Base-by-base conservation (phyloP, 1,140 invertebrate species). In the Panagrolaimus sp. region DNA sequence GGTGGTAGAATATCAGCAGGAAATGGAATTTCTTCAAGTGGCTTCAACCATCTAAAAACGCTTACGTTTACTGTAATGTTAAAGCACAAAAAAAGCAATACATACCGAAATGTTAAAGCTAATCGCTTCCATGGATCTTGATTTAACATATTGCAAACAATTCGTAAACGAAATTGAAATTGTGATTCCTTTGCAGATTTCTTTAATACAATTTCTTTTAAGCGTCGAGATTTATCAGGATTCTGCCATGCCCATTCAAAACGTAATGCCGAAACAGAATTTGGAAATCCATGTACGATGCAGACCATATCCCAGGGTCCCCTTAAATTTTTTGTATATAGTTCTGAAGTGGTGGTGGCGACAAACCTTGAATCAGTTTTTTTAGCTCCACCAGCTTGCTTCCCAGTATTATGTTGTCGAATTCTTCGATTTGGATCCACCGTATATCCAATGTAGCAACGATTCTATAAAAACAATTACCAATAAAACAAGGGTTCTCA, bases 171-270 rank as follows among this genome's bases (percentile, higher is more conserved):
- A 77, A 88, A 93, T 68, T 90, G 86, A 74, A 91, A 90, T 23
- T 85, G 83, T 25, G 86, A 88, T 83, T 96, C 91, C 42, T 87
- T 88, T 9, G 86, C 74, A 11, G 71, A 53, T 53, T 88, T 88
- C 73, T 90, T 90, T 20, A 76, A 73, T 0, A 86, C 79, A 1
- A 92, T 82, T 75, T 89, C 87, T 70, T 88, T 88, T 0, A 96
- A 78, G 61, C 92, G 87, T 47, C 91, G 88, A 11, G 92, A 96
- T 61, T 87, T 84, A 13, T 89, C 85, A 11, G 93, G 93, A 86
- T 97, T 90, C 80, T 97, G 94, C 93, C 93, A 97, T 0, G 94
- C 93, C 94, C 94, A 98, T 86, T 98, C 94, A 87, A 97, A 97
- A 89, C 90, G 87, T 45, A 97, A 85, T 14, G 92, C 93, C 46